phyloP scores from a whole-genome alignment of 2,113 vertebrate species.

The Phrynocephalus versicolor region DNA sequence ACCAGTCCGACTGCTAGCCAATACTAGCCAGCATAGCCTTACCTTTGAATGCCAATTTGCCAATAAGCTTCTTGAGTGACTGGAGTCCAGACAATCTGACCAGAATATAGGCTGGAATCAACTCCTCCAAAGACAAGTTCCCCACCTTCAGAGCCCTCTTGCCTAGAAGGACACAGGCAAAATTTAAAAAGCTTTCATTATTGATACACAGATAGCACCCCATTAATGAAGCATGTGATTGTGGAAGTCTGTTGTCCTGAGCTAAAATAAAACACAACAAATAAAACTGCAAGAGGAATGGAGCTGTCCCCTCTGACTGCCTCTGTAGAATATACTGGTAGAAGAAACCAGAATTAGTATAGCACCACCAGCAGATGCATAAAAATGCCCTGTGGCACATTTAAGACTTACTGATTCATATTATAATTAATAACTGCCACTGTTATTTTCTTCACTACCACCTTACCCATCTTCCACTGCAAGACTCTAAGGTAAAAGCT shows the following conservation, averaged over 20 bases:
- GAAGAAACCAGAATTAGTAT: background rate
- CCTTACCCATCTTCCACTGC: too few species aligned
- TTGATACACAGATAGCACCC: background rate
- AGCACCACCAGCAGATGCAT: too few species aligned
- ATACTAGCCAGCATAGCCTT: background rate
- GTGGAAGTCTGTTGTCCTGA: background rate
- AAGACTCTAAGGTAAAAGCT: too few species aligned
- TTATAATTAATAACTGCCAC: too few species aligned
- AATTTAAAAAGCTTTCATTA: background rate
- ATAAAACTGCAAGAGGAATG: background rate
- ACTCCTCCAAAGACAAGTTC: constrained; percentile 60
- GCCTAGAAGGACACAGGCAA: constrained; percentile 15
- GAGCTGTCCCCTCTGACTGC: background rate
- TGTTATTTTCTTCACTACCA: too few species aligned
- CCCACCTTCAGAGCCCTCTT: constrained; percentile 36
- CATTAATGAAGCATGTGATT: background rate
- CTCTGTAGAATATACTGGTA: background rate
- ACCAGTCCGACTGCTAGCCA: background rate
- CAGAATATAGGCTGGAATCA: constrained; percentile 52
- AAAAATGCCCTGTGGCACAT: too few species aligned
- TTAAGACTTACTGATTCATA: too few species aligned
- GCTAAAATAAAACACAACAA: background rate
- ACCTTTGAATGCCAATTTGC: constrained; percentile 64
- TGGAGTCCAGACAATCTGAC: constrained; percentile 56
- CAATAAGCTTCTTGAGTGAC: constrained; percentile 60